These are phyloP conservation scores for Aphelenchoides fujianensis DNA, from an alignment of 1,140 invertebrate species.

Conservation along the genomic window DNA sequence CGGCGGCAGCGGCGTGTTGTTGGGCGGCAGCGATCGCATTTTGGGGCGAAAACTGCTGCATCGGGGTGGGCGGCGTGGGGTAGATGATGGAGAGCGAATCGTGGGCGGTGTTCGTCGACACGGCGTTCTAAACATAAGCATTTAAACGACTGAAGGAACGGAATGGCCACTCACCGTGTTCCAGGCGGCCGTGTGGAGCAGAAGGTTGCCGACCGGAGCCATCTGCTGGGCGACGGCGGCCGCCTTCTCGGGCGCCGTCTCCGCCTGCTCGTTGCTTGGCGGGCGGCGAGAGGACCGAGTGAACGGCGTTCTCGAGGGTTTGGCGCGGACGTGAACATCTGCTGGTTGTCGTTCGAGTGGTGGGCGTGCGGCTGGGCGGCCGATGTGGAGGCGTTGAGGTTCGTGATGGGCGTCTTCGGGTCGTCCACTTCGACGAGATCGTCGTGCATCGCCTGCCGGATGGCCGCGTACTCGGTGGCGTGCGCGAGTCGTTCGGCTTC, in stretches of 20 bases:
- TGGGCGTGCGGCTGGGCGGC: neutral
- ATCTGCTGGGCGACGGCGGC: neutral
- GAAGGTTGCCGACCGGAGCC: neutral
- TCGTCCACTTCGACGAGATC: slow-evolving; percentile 16
- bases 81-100: slow-evolving; percentile 43
- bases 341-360: neutral
- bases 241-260: slow-evolving; percentile 13
- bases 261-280: slow-evolving; percentile 41
- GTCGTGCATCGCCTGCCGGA: neutral
- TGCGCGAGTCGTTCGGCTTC: too few species aligned
- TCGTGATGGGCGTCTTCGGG: slow-evolving; percentile 18
- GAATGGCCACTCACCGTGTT: slow-evolving; percentile 16
- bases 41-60: slow-evolving; percentile 50
- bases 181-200: slow-evolving; percentile 1
- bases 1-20: neutral
- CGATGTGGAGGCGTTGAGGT: neutral
- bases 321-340: slow-evolving; percentile 17
- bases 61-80: slow-evolving; percentile 45
- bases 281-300: slow-evolving; percentile 35
- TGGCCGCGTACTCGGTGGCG: neutral
- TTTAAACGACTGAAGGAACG: neutral
- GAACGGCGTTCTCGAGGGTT: neutral
- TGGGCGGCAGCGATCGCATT: slow-evolving; percentile 26
- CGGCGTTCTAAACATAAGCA: slow-evolving; percentile 8
- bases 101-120: neutral